A percentile compares a stretch with the other conserved stretches of the same genome.
Conservation (phyloP, 2,113 vertebrate genomes). For the Myanophis thanlyinensis region DNA sequence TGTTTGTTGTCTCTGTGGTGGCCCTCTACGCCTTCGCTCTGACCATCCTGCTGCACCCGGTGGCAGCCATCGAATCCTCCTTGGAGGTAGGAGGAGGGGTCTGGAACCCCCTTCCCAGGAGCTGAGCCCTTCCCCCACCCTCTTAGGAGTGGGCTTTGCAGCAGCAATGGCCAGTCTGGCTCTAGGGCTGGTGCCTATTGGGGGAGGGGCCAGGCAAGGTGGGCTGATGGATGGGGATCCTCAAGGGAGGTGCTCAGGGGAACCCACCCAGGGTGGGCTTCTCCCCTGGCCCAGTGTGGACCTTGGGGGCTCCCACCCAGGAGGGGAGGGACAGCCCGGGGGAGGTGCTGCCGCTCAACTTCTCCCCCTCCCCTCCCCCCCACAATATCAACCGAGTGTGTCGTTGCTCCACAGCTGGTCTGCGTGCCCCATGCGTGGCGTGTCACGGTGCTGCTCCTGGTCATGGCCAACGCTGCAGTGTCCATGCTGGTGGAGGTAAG, state of each 20-base stretch:
- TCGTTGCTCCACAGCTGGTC: conserved; percentile 78
- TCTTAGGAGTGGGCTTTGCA: not conserved
- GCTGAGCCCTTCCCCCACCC: not conserved
- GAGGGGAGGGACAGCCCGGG: too few species aligned
- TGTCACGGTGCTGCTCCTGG: conserved; percentile 77
- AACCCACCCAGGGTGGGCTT: not conserved
- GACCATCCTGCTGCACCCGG: conserved; percentile 86
- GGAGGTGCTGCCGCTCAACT: not conserved
- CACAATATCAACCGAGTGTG: accelerated
- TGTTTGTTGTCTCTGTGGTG: conserved; percentile 72
- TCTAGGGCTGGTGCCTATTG: too few species aligned
- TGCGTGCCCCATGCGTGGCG: conserved; percentile 90
- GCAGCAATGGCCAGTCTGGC: not conserved
- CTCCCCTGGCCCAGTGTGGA: not conserved
- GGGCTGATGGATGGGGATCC: not conserved
- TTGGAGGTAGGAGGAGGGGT: conserved; percentile 78
- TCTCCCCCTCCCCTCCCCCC: too few species aligned
- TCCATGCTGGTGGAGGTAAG: conserved; percentile 91
- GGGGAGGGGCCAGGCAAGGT: not conserved
- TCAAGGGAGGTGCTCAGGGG: too few species aligned
- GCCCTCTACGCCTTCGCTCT: conserved; percentile 76
- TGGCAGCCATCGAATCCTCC: conserved; percentile 74
- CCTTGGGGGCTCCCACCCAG: not conserved
- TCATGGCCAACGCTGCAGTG: conserved; percentile 79
- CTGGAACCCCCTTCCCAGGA: not conserved